Evolutionary conservation across 2,888 invertebrate genomes (phyloP).

Genomic region (Dendrolimus pini): DNA sequence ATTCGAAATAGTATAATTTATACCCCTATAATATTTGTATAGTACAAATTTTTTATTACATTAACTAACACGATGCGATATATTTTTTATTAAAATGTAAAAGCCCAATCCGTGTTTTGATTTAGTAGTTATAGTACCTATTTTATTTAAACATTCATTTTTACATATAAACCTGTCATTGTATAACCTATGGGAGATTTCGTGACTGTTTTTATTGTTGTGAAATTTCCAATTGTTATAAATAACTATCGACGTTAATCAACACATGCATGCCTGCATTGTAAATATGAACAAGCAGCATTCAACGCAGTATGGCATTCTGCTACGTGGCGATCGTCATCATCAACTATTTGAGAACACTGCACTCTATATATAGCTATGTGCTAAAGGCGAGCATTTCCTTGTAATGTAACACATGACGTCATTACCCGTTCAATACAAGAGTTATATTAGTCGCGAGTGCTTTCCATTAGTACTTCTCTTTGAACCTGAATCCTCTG

Average conservation of each 20-base stretch:
- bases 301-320: conserved; percentile 38
- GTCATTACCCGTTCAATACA: not conserved
- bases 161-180: not conserved
- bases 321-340: conserved; percentile 21
- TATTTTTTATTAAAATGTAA: conserved; percentile 72
- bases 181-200: not conserved
- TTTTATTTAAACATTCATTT: conserved; percentile 4
- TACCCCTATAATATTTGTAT: conserved; percentile 35
- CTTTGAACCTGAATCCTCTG: not conserved
- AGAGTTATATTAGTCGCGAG: not conserved
- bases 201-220: conserved; percentile 9
- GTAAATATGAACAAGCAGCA: conserved; percentile 58
- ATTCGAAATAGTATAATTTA: conserved; percentile 27
- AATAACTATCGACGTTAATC: conserved; percentile 14
- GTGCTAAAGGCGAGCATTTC: not conserved
- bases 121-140: conserved; percentile 71
- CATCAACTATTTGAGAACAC: conserved; percentile 44
- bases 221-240: conserved; percentile 22
- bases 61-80: conserved; percentile 54
- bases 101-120: conserved; percentile 71
- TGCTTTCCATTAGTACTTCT: conserved; percentile 2
- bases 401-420: not conserved
- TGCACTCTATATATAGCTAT: conserved; percentile 38
- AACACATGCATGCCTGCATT: conserved; percentile 63
- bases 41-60: conserved; percentile 51